phyloP scores from a whole-genome alignment of 35 echinoderm and acorn worm species.

The Diadema setosum region DNA sequence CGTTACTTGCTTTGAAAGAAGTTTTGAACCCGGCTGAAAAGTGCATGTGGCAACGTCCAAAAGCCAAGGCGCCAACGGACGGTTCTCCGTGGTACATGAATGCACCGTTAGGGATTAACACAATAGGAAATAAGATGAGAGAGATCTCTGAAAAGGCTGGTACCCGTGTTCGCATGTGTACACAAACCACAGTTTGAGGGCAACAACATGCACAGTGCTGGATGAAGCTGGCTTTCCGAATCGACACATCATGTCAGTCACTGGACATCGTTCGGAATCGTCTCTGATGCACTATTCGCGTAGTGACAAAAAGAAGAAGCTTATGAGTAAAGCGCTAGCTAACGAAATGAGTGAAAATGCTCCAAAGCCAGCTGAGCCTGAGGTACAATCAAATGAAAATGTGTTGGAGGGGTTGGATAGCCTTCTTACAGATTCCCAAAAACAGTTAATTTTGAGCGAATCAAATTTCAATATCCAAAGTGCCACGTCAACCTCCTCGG shows the following conservation, averaged over 20 bases:
- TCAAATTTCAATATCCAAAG: no score
- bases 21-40: slow-evolving; percentile 19
- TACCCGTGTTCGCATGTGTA: neutral
- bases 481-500: no score
- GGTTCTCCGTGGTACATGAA: slow-evolving; percentile 41
- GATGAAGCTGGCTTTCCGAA: neutral
- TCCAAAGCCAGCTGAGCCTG: no score
- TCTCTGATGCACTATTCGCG: slow-evolving; percentile 1
- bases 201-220: neutral
- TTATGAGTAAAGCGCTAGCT: neutral
- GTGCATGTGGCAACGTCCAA: slow-evolving; percentile 27
- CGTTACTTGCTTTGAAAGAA: neutral
- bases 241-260: slow-evolving; percentile 19
- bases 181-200: slow-evolving; percentile 21
- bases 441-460: no score
- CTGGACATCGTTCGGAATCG: slow-evolving; percentile 1
- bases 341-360: no score
- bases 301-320: neutral
- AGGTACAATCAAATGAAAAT: no score
- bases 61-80: neutral
- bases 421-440: no score
- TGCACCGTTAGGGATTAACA: neutral
- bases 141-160: neutral
- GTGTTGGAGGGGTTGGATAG: no score
- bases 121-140: slow-evolving; percentile 19